Percentiles rank a stretch among this genome's conserved stretches.
Evolutionary conservation across 1,140 invertebrate species (phyloP).

Genomic region (Apis mellifera): Amel_HAv3.1 CM009942.2:7761501-7762000

Average conservation of each 20-base stretch:
- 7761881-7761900: slow-evolving; percentile 92
- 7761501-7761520: slow-evolving; percentile 20
- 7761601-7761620: background rate
- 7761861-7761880: slow-evolving; percentile 88
- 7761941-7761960: too few relatives aligned
- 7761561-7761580: background rate
- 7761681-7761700: slow-evolving; percentile 5
- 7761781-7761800: slow-evolving; percentile 83
- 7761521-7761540: background rate
- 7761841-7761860: slow-evolving; percentile 92
- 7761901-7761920: slow-evolving; percentile 87
- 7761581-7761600: background rate
- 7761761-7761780: slow-evolving; percentile 88
- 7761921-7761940: background rate
- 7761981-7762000: background rate
- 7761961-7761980: too few relatives aligned
- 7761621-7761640: too few relatives aligned
- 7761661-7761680: slow-evolving; percentile 8
- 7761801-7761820: slow-evolving; percentile 76
- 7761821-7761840: slow-evolving; percentile 84
- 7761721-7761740: slow-evolving; percentile 87
- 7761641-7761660: background rate
- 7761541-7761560: background rate
- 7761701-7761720: too few relatives aligned
- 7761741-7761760: slow-evolving; percentile 97